Evolutionary conservation across 2,113 vertebrate species (phyloP).

Genomic region (Cynopterus brachyotis): DNA sequence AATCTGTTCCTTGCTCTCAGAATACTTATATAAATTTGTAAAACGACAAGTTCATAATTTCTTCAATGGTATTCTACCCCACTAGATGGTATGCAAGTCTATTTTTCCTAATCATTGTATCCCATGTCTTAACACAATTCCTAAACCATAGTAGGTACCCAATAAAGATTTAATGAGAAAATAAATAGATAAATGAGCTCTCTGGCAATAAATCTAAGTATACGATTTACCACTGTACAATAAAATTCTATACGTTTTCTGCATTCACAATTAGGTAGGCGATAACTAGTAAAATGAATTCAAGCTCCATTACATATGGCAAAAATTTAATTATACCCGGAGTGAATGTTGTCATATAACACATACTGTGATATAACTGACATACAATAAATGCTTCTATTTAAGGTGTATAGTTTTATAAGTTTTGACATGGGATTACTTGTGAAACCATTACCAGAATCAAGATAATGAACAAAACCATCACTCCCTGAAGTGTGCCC

Average conservation of each 20-base stretch:
- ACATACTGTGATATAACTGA: accelerated
- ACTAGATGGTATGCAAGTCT: not conserved
- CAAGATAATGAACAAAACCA: not conserved
- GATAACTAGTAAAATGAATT: not conserved
- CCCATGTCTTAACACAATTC: not conserved
- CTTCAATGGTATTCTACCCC: too few relatives aligned
- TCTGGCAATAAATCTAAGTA: not conserved
- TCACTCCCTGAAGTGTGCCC: not conserved
- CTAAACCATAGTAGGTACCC: not conserved
- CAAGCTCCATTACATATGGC: not conserved
- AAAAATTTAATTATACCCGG: not conserved
- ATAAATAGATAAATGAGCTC: not conserved
- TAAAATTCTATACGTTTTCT: not conserved
- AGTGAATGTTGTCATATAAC: accelerated
- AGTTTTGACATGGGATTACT: not conserved
- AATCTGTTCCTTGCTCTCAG: not conserved
- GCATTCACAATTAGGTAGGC: not conserved
- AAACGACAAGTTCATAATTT: not conserved
- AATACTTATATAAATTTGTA: accelerated
- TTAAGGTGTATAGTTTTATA: not conserved
- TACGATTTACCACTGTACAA: not conserved
- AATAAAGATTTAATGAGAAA: not conserved
- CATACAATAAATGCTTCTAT: accelerated
- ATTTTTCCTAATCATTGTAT: not conserved
- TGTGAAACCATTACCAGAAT: not conserved